Evolutionary conservation across 2,888 invertebrate genomes (phyloP).

Genomic region (Cheilosia soror): DNA sequence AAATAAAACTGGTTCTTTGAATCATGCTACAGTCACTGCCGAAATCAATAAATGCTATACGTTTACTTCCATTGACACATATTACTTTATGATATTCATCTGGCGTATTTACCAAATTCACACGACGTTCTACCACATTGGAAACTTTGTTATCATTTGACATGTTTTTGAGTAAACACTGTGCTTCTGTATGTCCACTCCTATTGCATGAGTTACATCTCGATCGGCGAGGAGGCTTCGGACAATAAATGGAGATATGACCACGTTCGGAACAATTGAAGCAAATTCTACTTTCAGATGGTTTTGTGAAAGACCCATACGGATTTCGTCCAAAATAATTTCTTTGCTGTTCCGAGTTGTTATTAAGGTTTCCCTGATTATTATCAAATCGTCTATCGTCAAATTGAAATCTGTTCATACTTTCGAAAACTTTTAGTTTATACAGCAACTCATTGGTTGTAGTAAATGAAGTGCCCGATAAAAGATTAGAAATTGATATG

Average conservation of each 20-base stretch:
- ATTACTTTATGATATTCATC: constrained; percentile 31
- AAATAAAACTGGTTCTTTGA: neutral
- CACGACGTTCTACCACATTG: neutral
- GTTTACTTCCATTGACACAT: neutral
- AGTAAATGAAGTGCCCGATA: constrained; percentile 1
- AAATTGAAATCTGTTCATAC: neutral
- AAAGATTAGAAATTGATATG: neutral
- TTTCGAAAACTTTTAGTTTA: constrained; percentile 26
- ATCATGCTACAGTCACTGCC: constrained; percentile 14
- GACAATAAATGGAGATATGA: constrained; percentile 21
- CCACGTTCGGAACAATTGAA: constrained; percentile 34
- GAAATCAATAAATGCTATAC: constrained; percentile 36
- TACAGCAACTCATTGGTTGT: constrained; percentile 19
- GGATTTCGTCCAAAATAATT: neutral
- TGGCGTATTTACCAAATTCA: neutral
- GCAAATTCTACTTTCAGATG: constrained; percentile 20
- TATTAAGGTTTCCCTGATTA: neutral
- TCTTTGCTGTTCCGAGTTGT: neutral
- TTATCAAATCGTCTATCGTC: neutral
- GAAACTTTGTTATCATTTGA: neutral
- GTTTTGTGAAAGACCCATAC: neutral
- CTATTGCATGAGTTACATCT: constrained; percentile 17
- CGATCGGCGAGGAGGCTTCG: neutral
- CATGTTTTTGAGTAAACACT: neutral
- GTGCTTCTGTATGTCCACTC: constrained; percentile 13